These are phyloP conservation scores for Sceloporus undulatus DNA, from an alignment of 2,113 vertebrate species.

Conservation along the genomic window DNA sequence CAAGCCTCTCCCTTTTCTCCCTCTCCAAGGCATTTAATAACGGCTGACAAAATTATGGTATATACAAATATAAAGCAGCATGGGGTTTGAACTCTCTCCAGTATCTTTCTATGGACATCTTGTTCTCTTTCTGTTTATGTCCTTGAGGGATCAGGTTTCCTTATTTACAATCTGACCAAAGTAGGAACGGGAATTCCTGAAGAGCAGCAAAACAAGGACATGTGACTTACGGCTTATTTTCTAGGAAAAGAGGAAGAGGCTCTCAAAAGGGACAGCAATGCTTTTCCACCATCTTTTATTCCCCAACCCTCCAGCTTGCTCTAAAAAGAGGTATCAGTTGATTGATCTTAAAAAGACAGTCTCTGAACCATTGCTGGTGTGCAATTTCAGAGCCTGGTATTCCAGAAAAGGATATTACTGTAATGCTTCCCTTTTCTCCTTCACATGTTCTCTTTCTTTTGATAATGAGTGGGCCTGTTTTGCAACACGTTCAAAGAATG, in stretches of 20 bases:
- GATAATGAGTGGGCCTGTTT: background rate
- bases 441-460: background rate
- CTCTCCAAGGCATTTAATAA: slow-evolving; percentile 40
- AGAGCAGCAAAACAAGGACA: slow-evolving; percentile 72
- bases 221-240: slow-evolving; percentile 67
- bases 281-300: background rate
- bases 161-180: slow-evolving; percentile 73
- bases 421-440: slow-evolving; percentile 1
- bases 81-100: slow-evolving; percentile 59
- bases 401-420: slow-evolving; percentile 14
- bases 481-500: background rate
- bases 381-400: slow-evolving; percentile 9
- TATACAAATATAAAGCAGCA: slow-evolving; percentile 53
- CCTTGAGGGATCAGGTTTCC: slow-evolving; percentile 71
- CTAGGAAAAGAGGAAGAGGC: slow-evolving; percentile 66
- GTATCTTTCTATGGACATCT: slow-evolving; percentile 67
- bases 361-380: background rate
- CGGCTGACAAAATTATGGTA: slow-evolving; percentile 35
- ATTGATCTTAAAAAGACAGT: background rate
- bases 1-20: background rate
- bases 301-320: slow-evolving; percentile 10
- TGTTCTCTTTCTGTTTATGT: slow-evolving; percentile 68
- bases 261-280: slow-evolving; percentile 47
- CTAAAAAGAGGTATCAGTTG: slow-evolving; percentile 2
- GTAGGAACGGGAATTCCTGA: slow-evolving; percentile 72